phyloP scores from a whole-genome alignment of 2,888 invertebrate species.

The Eutolmus rufibarbis region DNA sequence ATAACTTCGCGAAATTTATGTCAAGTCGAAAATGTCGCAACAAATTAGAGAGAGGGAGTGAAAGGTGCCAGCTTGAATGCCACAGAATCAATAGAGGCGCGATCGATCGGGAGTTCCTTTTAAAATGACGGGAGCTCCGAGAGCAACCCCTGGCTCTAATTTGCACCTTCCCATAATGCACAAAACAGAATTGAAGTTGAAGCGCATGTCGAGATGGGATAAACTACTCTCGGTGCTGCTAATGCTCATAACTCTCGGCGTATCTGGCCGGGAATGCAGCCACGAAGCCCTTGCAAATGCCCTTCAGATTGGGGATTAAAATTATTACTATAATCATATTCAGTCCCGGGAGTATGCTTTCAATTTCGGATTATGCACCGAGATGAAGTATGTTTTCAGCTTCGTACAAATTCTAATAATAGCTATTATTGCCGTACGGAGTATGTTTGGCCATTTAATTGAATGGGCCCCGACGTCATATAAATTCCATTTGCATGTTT shows the following conservation, averaged over 20 bases:
- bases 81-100: neutral
- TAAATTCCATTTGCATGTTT: constrained; percentile 34
- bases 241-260: neutral
- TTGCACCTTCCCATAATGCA: neutral
- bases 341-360: neutral
- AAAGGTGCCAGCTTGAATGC: neutral
- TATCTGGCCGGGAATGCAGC: neutral
- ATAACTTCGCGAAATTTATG: neutral
- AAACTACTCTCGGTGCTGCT: neutral
- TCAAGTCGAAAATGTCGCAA: constrained; percentile 3
- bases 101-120: neutral
- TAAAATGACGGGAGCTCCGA: neutral
- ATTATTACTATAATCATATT: constrained; percentile 25
- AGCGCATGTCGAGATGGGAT: neutral
- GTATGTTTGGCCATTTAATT: constrained; percentile 29
- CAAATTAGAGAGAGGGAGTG: neutral
- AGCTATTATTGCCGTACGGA: constrained; percentile 17
- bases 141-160: neutral
- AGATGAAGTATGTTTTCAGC: neutral
- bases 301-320: constrained; percentile 2
- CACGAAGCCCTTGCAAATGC: neutral
- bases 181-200: neutral
- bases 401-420: constrained; percentile 18
- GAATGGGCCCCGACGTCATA: constrained; percentile 11
- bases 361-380: constrained; percentile 4